Evolutionary conservation across 2,797 vertebrate genomes (phyloP), one percentile per base, ranked within the genome.

Genomic region (Tarsius wallacei): DNA sequence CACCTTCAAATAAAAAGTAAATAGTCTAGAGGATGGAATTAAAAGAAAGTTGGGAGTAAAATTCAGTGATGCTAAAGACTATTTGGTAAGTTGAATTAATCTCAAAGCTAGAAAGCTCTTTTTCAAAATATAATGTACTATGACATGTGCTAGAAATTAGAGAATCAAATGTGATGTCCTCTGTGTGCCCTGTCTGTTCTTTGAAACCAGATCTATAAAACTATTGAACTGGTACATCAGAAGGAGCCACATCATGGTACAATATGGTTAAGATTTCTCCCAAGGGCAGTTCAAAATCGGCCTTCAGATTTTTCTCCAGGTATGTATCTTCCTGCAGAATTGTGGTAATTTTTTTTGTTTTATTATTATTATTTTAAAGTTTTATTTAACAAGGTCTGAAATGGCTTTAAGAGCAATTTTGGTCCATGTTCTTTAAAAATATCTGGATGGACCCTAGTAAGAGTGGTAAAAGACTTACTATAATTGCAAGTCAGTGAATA

Each of bases 201-300:
- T 94, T 96, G 57, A 95, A 97, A 95, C 15, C 13, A 73, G 78
- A 85, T 42, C 36, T 68, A 33, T 64, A 53, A 91, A 94, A 82
- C 26, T 66, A 71, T 76, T 94, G 78, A 97, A 84, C 53, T 85
- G 47, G 21, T 59, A 59, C n/a, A 59, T 81, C 21, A 88, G 68
- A 33, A 91, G 31, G 66, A 88, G 26, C 83, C 68, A 85, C 51
- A 66, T 66, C 55, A 90, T 74, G 21, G 36, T 88, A 70, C 6
- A 70, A 9, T 8, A 57, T 53, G 22, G 94, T 90, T 84, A 77
- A 88, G 53, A 88, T 31, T 81, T 24, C 22, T 88, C 64, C 59
- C 21, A 88, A 76, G 22, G 15, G 84, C 15, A 94, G 19, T 87
- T 77, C 57, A 82, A 66, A 94, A 66, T 68, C 96, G 59, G 26